Evolutionary conservation across 2,113 vertebrate species (phyloP).

Genomic region (Jacana jacana): DNA sequence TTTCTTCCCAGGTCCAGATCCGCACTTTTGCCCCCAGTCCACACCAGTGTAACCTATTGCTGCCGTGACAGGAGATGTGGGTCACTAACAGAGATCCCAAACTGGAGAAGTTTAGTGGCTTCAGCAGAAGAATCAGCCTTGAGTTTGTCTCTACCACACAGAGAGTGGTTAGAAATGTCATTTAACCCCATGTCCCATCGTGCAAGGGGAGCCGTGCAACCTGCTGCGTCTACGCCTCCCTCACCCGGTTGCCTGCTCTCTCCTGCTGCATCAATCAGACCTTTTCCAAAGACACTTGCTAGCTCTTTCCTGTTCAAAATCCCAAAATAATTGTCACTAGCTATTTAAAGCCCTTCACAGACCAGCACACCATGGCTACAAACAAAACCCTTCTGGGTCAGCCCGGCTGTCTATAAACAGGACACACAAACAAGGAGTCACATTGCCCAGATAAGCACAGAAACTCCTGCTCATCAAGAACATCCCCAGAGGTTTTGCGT

Average conservation of each 20-base stretch:
- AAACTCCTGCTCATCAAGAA: background rate
- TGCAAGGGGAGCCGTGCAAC: accelerated
- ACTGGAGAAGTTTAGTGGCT: background rate
- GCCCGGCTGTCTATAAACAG: constrained; percentile 4
- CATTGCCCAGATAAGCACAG: background rate
- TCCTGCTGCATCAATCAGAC: background rate
- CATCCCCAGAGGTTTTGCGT: background rate
- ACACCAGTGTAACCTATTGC: accelerated
- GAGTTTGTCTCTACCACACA: background rate
- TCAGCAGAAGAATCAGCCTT: background rate
- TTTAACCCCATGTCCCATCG: accelerated
- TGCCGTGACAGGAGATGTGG: background rate
- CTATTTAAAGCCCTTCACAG: constrained; percentile 43
- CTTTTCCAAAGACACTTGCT: constrained; percentile 16
- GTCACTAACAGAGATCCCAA: background rate
- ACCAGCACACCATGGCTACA: background rate
- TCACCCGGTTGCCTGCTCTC: background rate
- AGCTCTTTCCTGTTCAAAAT: constrained; percentile 41
- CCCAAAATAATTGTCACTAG: constrained; percentile 2
- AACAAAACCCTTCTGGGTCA: constrained; percentile 57
- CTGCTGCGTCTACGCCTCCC: background rate
- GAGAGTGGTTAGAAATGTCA: background rate
- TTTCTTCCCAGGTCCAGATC: background rate
- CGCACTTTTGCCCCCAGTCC: background rate
- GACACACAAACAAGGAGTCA: background rate